Evolutionary conservation across 1,140 invertebrate genomes (phyloP), one percentile per base, ranked within the genome.

Genomic region (Hormaphis cornu): DNA sequence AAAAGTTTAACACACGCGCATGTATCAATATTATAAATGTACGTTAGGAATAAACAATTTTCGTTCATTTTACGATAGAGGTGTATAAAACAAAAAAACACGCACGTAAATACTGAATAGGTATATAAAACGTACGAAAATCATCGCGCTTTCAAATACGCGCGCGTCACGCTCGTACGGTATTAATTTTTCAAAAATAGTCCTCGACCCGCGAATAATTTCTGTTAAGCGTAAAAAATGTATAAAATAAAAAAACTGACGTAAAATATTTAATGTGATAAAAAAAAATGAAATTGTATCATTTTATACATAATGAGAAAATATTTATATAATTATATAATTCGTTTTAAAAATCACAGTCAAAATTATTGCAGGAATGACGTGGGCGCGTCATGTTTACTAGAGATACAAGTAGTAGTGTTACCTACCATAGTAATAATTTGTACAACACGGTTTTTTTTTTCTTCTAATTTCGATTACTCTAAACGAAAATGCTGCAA

Each of bases 301-400:
- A 30, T 63, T 63, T 63, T 20, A 48, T 46, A 63, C 26, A 28
- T 48, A 63, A 66, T 48, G 61, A 66, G 61, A 66, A 66, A 50
- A 50, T 5, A 53, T 30, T n/a, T 26, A 66, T 50, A 66, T 66
- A 66, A 66, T n/a, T n/a, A 66, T 42, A 50, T 46, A 63, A 63
- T 48, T 30, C 61, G 33, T 66, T 66, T 66, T 66, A 35, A 35
- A 50, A 50, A 66, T 66, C 61, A 66, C 61, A 66, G 61, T 66
- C 61, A 50, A 48, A 30, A 48, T 66, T 48, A 50, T 50, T 66
- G 61, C 44, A 66, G 61, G 61, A 66, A 61, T 61, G 40, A 30
- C 28, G n/a, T 58, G 37, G 37, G 10, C 9, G 9, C 9, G 9
- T 33, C 4, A 6, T 33, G 9, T 33, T 33, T 40, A n/a, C n/a